Base-by-base conservation (phyloP, 2,888 invertebrate genomes). In the Cremastobaeus sp. region DNA sequence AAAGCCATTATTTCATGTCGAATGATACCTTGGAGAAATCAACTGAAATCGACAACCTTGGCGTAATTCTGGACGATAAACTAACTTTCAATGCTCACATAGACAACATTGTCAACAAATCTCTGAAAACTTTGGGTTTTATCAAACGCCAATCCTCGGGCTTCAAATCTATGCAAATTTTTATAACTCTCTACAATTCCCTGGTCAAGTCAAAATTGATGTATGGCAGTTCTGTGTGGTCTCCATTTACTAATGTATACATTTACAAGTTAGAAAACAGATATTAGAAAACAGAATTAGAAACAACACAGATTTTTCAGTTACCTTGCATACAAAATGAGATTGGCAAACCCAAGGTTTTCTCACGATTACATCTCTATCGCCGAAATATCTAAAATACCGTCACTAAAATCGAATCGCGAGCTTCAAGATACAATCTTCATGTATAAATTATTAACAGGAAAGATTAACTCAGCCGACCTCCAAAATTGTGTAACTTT, bases 221-320 rank as follows among this genome's bases (percentile, higher is more conserved):
- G 37, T 55, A 54, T 12, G 30, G 54, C 9, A 54, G 45, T 1
- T 6, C 17, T 4, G 14, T 65, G 1, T 65, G 65, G 54, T 43
- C 32, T 9, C 54, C 45, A 3, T 11, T 3, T 17, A 12, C 32
- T 14, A 3, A 1, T 30, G 20, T 41, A 15, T 1, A 9, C 3
- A 62, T 39, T 6, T 12, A 30, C 0, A 21, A 21, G 17, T 6
- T 60, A 8, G 47, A 60, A 37, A 0, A n/a, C 41, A 15, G 1
- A 9, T 3, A 62, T 39, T 6, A 18, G 20, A 0, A 21, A 21
- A 25, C 3, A 48, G 3, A 37, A 60, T 28, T 0, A n/a, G 11
- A 30, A 48, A 4, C 60, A 60, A 48, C 62, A 62, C 14, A 48
- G 14, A 50, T 62, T 48, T 39, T 48, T 62, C 1, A 28, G 30